Evolutionary conservation across 1,140 invertebrate genomes (phyloP).

Genomic region (Colletes gigas): DNA sequence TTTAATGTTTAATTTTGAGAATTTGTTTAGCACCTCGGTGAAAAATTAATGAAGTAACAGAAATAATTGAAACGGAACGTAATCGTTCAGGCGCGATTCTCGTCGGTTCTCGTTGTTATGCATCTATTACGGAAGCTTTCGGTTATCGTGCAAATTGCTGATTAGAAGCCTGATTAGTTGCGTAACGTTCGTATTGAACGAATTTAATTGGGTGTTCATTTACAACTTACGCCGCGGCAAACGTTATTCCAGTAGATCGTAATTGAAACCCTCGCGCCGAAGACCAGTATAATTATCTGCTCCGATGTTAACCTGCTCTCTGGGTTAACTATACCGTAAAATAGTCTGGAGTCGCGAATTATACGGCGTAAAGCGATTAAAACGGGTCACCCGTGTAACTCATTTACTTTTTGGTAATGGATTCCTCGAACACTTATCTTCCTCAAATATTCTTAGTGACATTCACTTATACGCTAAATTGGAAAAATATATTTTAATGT

Average conservation of each 20-base stretch:
- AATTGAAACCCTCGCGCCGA: background rate
- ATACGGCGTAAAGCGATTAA: background rate
- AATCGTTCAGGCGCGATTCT: too few species aligned
- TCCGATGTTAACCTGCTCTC: background rate
- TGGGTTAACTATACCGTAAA: background rate
- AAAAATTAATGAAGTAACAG: too few species aligned
- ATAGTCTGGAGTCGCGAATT: background rate
- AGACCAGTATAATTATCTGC: background rate
- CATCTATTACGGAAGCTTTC: background rate
- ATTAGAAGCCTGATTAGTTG: background rate
- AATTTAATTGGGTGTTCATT: slow-evolving; percentile 19
- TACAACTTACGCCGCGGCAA: background rate
- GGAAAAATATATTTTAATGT: too few species aligned
- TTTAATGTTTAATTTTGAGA: too few species aligned
- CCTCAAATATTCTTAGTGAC: too few species aligned
- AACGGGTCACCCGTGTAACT: too few species aligned
- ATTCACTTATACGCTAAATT: too few species aligned
- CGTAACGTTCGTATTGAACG: background rate
- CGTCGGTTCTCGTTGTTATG: background rate
- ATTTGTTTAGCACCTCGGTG: too few species aligned
- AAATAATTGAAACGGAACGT: too few species aligned
- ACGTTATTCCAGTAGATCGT: background rate
- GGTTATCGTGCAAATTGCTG: background rate
- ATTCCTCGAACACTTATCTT: too few species aligned
- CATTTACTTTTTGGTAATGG: too few species aligned